A percentile compares a stretch with the other conserved stretches of the same genome.
Conservation (phyloP, 2,797 vertebrate species). For the Pseudomugil tenellus region DNA sequence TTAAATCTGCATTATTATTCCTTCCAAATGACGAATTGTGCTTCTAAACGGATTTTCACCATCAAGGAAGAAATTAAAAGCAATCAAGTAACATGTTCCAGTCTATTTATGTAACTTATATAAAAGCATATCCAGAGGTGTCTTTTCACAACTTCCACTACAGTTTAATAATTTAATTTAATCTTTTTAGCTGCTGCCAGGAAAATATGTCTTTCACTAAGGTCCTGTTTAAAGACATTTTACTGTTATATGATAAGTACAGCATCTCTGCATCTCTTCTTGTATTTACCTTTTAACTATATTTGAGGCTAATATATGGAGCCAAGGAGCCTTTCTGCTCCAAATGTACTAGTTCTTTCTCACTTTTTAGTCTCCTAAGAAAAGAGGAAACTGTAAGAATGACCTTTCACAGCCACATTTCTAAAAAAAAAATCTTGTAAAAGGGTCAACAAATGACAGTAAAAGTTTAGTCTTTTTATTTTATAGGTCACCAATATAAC, state of each 20-base stretch:
- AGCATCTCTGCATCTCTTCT: neutral
- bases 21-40: neutral
- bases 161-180: neutral
- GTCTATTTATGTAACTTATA: neutral
- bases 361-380: neutral
- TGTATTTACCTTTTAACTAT: neutral
- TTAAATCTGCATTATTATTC: neutral
- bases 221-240: neutral
- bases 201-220: neutral
- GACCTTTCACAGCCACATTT: neutral
- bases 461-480: neutral
- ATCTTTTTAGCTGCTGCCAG: neutral
- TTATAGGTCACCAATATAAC: neutral
- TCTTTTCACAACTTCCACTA: neutral
- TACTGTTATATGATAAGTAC: neutral
- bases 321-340: conserved; percentile 9
- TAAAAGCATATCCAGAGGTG: neutral
- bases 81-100: neutral
- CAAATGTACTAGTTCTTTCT: neutral
- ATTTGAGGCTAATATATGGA: conserved; percentile 2
- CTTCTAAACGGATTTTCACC: neutral
- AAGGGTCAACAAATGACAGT: neutral
- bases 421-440: neutral
- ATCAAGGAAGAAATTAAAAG: neutral
- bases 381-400: neutral